Evolutionary conservation across 2,888 invertebrate species (phyloP), one percentile per base, ranked within the genome.

Genomic region (Diplazon laetatorius): DNA sequence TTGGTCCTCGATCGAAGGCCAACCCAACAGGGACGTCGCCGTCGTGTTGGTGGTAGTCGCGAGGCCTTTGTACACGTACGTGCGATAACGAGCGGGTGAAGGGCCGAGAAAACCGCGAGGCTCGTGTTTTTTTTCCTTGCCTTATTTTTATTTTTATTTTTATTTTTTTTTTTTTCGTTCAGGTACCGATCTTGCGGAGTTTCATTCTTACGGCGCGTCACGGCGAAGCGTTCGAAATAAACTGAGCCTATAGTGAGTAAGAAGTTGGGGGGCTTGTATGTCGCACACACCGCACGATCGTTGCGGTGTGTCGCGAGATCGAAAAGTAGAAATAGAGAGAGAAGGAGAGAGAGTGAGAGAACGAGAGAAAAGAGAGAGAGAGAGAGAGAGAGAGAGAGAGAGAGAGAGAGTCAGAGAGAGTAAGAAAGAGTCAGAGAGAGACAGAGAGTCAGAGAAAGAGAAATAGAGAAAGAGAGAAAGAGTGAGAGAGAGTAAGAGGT

Each of bases 211-310:
- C 72, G 72, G 65, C 78, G 78, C 70, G 72, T 78, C 69, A 71
- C 66, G 71, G 71, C 60, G 65, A 76, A 79, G 71, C 75, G 76
- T 83, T 83, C 76, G 82, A 83, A 83, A 83, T 83, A 83, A 83
- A 83, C 82, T 69, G 73, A 80, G 76, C 68, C 75, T 66, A 78
- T 71, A 60, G 66, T 57, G 66, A 62, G 70, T 78, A 39, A 75
- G 71, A 78, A 75, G 60, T 78, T 78, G 62, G 65, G 71, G 35
- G 63, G 62, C 37, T 46, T 25, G 44, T 66, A 20, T 25, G 62
- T 62, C 48, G 57, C 39, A 30, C 50, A 55, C 30, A 14, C 30
- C 8, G 30, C 55, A 16, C 25, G 20, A 35, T 46, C 46, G 9
- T 57, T 46, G 18, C 22, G 22, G 37, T 18, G 60, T 69, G 63